Percentiles rank a stretch among this genome's conserved stretches.
Evolutionary conservation across 2,888 invertebrate genomes (phyloP).

Genomic region (Subacronicta megacephala): DNA sequence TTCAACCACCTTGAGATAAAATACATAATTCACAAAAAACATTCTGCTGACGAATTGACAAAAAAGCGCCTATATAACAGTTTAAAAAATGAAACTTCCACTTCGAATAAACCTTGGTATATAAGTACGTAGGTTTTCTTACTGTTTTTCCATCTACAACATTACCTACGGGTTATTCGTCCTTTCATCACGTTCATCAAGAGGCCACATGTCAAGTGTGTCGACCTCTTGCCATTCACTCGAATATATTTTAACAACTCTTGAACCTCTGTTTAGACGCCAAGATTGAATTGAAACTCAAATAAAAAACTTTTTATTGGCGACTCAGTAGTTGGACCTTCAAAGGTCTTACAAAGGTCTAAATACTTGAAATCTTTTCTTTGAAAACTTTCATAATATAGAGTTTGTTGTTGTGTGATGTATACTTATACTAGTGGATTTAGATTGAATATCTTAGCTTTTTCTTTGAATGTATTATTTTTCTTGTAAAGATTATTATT

Average conservation of each 20-base stretch:
- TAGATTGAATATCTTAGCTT: conserved; percentile 21
- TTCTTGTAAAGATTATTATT: background rate
- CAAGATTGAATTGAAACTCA: conserved; percentile 32
- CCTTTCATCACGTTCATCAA: too few species aligned
- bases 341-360: conserved; percentile 18
- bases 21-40: too few species aligned
- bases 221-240: conserved; percentile 19
- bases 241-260: conserved; percentile 30
- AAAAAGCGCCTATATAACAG: too few species aligned
- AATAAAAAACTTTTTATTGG: conserved; percentile 47
- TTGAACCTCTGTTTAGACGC: conserved; percentile 11
- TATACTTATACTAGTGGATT: conserved; percentile 19
- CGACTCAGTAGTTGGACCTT: conserved; percentile 22
- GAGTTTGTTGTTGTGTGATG: conserved; percentile 4
- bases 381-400: conserved; percentile 47
- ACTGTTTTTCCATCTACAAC: too few species aligned
- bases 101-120: too few species aligned
- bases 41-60: too few species aligned
- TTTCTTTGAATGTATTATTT: conserved; percentile 12
- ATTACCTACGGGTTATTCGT: too few species aligned
- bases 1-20: too few species aligned
- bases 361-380: conserved; percentile 41
- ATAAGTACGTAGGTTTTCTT: too few species aligned
- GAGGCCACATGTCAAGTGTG: background rate
- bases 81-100: too few species aligned